Evolutionary conservation across 2,113 vertebrate species (phyloP), one percentile per base, ranked within the genome.

Genomic region (Melanotaenia duboulayi): DNA sequence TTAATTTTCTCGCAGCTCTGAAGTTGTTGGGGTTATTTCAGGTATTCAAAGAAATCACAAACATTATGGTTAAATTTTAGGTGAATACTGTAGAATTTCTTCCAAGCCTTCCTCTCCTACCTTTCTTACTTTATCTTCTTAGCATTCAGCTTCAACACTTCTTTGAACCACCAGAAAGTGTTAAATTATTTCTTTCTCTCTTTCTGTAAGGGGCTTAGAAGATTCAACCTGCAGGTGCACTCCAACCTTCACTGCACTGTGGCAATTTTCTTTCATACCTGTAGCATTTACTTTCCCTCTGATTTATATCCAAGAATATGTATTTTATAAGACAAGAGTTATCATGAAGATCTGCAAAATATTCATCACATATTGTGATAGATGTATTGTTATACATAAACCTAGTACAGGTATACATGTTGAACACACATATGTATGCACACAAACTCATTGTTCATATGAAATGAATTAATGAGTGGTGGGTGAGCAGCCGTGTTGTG

Each of bases 401-500:
- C 24, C 9, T 20, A 72, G 70, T 56, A 69, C 11, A 11, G 22
- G 25, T 3, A 48, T 28, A 28, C 57, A 24, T 66, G 65, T 63
- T 69, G 42, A n/a, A 65, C 56, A 74, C 58, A 24, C 48, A 40
- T 35, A 28, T 23, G 69, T 20, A 39, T 42, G 52, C 64, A 72
- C 63, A 79, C 67, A 64, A 62, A 68, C 67, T 69, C 62, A 71
- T 54, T 72, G 70, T 79, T 71, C 64, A 67, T 32, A 40, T 73
- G 76, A 83, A 83, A 62, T 70, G 87, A 87, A 92, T 92, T 90
- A 91, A 92, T 91, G 83, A 85, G 69, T 12, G 64, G 74, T 66
- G 73, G 58, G 79, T 71, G 62, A 80, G 84, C 78, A 65, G 84
- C 76, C 72, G 80, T 73, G 86, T 85, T 83, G 81, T 51, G 70